phyloP scores from a whole-genome alignment of 2,797 vertebrate genomes.

The Crypturellus tataupa region DNA sequence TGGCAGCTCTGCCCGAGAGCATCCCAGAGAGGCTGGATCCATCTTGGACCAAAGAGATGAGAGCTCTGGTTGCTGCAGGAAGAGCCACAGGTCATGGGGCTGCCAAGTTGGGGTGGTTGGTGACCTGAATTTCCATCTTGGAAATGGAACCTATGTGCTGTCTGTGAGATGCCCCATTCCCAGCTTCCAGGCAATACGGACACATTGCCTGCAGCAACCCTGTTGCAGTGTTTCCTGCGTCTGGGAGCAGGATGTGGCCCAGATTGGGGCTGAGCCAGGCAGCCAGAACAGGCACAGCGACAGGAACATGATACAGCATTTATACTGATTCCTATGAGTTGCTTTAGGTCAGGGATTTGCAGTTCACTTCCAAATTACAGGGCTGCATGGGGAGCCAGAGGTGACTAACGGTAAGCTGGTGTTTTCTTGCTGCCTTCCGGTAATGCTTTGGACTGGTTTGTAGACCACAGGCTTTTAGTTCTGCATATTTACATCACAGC shows the following conservation, averaged over 20 bases:
- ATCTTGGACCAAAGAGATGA: background rate
- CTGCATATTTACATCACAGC: background rate
- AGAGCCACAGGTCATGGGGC: background rate
- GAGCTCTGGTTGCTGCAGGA: background rate
- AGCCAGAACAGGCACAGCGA: background rate
- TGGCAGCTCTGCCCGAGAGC: rapidly evolving
- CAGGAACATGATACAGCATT: rapidly evolving
- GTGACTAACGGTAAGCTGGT: background rate
- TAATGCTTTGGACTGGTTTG: rapidly evolving
- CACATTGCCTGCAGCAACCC: rapidly evolving
- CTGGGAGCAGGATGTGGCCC: background rate
- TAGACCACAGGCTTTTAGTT: background rate
- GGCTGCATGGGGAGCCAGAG: background rate
- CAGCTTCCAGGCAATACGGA: background rate
- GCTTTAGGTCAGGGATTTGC: background rate
- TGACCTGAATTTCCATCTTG: background rate
- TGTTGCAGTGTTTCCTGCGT: rapidly evolving
- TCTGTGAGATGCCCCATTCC: background rate
- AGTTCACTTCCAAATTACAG: background rate
- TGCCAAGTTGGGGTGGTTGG: background rate
- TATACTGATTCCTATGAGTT: background rate
- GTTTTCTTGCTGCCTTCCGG: background rate
- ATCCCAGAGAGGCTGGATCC: background rate
- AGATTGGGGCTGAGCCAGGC: background rate
- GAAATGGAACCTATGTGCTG: rapidly evolving